These are phyloP conservation scores for Empidonax traillii DNA, from an alignment of 2,113 vertebrate species.

Conservation along the genomic window DNA sequence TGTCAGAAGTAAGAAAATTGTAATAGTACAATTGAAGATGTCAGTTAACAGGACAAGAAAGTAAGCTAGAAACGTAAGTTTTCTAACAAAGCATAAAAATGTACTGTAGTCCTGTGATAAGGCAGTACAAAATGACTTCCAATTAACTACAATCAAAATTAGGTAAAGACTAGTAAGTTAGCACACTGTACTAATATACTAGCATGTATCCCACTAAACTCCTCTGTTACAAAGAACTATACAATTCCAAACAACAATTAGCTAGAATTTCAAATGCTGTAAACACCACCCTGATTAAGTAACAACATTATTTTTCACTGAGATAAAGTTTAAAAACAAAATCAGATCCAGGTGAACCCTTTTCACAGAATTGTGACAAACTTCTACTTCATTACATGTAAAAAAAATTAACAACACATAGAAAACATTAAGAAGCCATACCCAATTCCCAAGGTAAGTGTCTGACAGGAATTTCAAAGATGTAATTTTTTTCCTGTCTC, in stretches of 20 bases:
- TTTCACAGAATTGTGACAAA: background rate
- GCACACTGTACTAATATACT: background rate
- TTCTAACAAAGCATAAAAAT: background rate
- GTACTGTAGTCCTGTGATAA: background rate
- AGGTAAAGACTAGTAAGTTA: background rate
- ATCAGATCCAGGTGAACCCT: background rate
- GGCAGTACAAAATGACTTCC: background rate
- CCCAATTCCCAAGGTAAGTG: background rate
- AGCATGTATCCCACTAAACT: background rate
- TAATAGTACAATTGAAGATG: background rate
- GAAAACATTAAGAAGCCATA: background rate
- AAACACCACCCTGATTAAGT: background rate
- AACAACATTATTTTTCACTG: background rate
- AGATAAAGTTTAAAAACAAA: background rate
- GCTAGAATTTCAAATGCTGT: background rate
- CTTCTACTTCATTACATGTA: background rate
- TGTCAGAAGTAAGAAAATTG: background rate
- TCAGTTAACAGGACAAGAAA: background rate
- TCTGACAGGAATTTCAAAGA: background rate
- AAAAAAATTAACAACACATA: background rate
- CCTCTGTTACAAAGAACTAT: background rate
- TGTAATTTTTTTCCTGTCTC: background rate
- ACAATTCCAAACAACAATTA: background rate
- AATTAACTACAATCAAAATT: background rate
- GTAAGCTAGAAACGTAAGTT: background rate